These are phyloP conservation scores for Oryzias curvinotus DNA, from an alignment of 2,113 vertebrate species.

Conservation along the genomic window DNA sequence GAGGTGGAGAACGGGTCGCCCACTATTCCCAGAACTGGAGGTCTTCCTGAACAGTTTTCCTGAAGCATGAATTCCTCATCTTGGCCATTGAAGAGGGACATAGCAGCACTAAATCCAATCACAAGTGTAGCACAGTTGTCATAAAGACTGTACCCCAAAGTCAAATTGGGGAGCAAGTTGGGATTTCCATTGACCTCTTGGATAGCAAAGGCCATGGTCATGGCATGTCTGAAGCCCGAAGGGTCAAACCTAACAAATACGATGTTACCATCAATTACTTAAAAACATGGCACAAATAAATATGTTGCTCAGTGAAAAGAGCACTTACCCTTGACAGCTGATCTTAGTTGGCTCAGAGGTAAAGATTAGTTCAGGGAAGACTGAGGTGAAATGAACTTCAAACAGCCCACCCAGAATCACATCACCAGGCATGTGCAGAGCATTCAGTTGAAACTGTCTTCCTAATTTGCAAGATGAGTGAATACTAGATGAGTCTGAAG, in stretches of 20 bases:
- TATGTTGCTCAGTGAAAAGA: background rate
- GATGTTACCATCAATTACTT: background rate
- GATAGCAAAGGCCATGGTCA: constrained; percentile 71
- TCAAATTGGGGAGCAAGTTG: constrained; percentile 59
- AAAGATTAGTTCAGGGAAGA: constrained; percentile 41
- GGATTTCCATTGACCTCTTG: constrained; percentile 67
- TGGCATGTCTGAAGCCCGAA: constrained; percentile 56
- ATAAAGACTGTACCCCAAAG: constrained; percentile 64
- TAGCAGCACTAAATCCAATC: constrained; percentile 61
- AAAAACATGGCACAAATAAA: background rate
- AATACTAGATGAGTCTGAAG: background rate
- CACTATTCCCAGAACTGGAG: constrained; percentile 65
- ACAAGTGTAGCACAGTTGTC: constrained; percentile 65
- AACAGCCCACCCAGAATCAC: constrained; percentile 56
- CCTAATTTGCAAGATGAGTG: constrained; percentile 31
- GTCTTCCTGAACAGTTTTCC: constrained; percentile 43
- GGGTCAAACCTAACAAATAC: constrained; percentile 47
- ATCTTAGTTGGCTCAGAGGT: constrained; percentile 36
- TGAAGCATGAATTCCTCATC: constrained; percentile 31
- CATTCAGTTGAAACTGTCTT: constrained; percentile 44
- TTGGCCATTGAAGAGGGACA: constrained; percentile 53
- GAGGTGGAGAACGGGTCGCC: constrained; percentile 64
- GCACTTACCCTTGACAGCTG: constrained; percentile 46
- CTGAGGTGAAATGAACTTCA: constrained; percentile 31
- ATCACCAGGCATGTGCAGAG: constrained; percentile 50